Evolutionary conservation across 2,888 invertebrate species (phyloP).

Genomic region (Steromphala cineraria): DNA sequence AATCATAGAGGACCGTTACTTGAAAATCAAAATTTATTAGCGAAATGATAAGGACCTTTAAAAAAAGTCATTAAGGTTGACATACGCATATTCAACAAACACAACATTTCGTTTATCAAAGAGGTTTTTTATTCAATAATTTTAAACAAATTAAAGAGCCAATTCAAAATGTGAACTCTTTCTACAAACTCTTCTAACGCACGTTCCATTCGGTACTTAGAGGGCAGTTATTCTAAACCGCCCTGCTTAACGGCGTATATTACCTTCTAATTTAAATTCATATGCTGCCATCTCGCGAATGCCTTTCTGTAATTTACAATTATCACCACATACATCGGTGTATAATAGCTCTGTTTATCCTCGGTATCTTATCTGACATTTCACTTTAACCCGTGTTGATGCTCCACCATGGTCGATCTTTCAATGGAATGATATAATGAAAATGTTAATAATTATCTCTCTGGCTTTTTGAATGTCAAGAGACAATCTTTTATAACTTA

Average conservation of each 20-base stretch:
- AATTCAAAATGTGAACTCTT: too few species aligned
- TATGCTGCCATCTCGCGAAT: neutral
- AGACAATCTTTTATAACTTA: neutral
- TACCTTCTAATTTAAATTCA: neutral
- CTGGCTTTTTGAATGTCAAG: neutral
- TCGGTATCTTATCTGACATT: neutral
- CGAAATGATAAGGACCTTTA: too few species aligned
- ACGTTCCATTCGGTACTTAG: too few species aligned
- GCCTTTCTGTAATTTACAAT: conserved; percentile 4
- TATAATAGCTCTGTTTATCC: neutral
- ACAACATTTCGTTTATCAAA: too few species aligned
- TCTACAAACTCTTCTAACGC: too few species aligned
- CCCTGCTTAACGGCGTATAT: neutral
- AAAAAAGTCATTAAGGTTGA: too few species aligned
- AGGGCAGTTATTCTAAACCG: too few species aligned
- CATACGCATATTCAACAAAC: too few species aligned
- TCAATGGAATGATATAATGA: neutral
- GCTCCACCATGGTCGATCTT: neutral
- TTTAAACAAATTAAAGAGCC: too few species aligned
- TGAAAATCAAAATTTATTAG: too few species aligned
- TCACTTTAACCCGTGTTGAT: neutral
- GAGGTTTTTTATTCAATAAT: too few species aligned
- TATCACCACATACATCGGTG: neutral
- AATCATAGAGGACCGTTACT: too few species aligned
- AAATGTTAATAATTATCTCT: neutral